phyloP scores from a whole-genome alignment of 2,888 invertebrate genomes.

The Willowsia nigromaculata region DNA sequence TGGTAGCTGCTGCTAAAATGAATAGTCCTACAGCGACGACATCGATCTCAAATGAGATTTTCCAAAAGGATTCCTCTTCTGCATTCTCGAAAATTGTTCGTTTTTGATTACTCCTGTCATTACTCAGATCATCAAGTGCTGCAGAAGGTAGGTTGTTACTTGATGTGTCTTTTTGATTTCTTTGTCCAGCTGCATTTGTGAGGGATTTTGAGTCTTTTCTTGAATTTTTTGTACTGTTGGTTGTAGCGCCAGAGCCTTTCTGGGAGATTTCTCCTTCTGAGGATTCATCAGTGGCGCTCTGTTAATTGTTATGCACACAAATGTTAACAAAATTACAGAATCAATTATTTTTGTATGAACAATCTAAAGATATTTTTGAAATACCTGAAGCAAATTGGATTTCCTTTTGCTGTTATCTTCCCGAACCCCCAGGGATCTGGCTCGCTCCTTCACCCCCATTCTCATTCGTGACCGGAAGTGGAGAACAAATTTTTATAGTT shows the following conservation, averaged over 20 bases:
- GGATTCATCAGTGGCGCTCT: conserved; percentile 43
- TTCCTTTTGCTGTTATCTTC: background rate
- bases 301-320: background rate
- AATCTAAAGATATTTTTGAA: background rate
- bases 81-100: conserved; percentile 49
- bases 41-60: conserved; percentile 87
- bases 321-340: background rate
- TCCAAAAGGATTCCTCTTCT: conserved; percentile 69
- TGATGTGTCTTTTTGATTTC: no score
- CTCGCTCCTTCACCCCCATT: conserved; percentile 41
- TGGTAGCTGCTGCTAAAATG: conserved; percentile 86
- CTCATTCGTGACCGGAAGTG: background rate
- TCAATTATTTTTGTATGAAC: background rate
- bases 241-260: conserved; percentile 2
- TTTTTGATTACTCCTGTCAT: background rate
- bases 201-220: background rate
- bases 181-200: background rate
- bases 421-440: background rate
- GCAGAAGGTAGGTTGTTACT: no score
- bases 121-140: no score
- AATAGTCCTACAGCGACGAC: conserved; percentile 87
- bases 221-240: background rate
- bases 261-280: conserved; percentile 12
- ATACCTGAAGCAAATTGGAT: conserved; percentile 19
- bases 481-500: no score